phyloP scores from a whole-genome alignment of 2,113 vertebrate genomes.

The Platichthys stellatus region DNA sequence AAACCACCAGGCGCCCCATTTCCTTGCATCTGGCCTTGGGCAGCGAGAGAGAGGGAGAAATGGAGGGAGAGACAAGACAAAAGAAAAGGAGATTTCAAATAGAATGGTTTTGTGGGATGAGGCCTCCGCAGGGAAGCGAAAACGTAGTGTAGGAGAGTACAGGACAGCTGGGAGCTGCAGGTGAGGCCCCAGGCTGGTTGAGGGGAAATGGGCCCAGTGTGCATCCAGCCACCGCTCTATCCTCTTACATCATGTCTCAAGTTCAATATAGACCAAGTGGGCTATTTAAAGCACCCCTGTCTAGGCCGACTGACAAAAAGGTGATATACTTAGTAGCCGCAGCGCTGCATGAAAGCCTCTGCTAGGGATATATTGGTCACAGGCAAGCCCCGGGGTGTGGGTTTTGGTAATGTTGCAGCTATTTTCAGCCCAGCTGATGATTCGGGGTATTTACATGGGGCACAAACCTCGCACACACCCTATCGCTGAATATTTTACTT shows the following conservation, averaged over 20 bases:
- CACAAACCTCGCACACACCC: conserved; percentile 21
- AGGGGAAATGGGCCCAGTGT: conserved; percentile 58
- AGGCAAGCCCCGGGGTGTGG: conserved; percentile 77
- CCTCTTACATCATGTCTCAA: conserved; percentile 85
- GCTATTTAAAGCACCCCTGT: conserved; percentile 80
- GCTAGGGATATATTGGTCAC: conserved; percentile 80
- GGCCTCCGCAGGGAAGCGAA: conserved; percentile 9
- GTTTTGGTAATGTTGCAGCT: conserved; percentile 75
- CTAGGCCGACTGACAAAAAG: conserved; percentile 84
- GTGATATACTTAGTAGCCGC: conserved; percentile 83
- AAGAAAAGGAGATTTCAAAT: conserved; percentile 34
- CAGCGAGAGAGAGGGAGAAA: conserved; percentile 10
- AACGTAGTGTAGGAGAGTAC: conserved; percentile 38
- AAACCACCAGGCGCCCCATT: conserved; percentile 61
- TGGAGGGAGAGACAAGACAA: conserved; percentile 21
- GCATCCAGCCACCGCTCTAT: conserved; percentile 71
- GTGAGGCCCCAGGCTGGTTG: conserved; percentile 54
- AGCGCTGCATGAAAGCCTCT: conserved; percentile 81
- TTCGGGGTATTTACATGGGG: conserved; percentile 61
- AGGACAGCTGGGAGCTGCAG: conserved; percentile 60
- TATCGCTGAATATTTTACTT: conserved; percentile 16
- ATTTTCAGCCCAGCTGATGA: conserved; percentile 82
- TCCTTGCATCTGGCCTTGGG: conserved; percentile 58
- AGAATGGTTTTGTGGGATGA: conserved; percentile 39
- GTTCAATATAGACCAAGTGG: conserved; percentile 79